phyloP scores from a whole-genome alignment of 2,113 vertebrate species.

The Irena cyanogastra region DNA sequence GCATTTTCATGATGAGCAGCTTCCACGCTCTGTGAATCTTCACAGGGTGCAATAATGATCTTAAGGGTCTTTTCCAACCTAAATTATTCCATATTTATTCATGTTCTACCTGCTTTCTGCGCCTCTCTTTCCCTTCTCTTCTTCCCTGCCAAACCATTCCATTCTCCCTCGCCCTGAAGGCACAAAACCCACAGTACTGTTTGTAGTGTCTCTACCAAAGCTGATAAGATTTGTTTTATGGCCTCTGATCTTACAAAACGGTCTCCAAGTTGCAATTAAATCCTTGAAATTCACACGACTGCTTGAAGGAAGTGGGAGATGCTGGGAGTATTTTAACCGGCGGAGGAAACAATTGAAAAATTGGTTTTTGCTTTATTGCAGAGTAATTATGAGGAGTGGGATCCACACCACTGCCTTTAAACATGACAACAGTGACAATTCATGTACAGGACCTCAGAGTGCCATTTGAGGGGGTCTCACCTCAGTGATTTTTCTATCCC shows the following conservation, averaged over 20 bases:
- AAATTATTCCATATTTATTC: neutral
- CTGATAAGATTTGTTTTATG: neutral
- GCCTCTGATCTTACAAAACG: neutral
- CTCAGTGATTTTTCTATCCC: neutral
- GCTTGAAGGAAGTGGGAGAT: neutral
- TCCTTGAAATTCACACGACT: neutral
- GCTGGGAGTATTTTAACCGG: neutral
- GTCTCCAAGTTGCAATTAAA: neutral
- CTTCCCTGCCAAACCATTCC: neutral
- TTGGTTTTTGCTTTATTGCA: neutral
- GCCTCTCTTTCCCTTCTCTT: neutral
- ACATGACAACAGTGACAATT: neutral
- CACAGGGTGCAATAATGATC: neutral
- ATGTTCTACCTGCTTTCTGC: neutral
- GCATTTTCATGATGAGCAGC: neutral
- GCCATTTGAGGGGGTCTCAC: neutral
- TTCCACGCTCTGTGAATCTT: neutral
- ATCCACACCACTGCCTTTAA: neutral
- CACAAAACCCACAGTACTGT: neutral
- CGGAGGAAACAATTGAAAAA: neutral
- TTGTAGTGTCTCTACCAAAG: neutral
- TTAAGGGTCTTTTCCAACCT: neutral
- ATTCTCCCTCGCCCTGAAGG: neutral
- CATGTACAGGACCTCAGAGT: neutral
- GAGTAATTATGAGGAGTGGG: neutral